Base-by-base conservation (phyloP, 1,140 invertebrate species). In the Brachionus paranguensis region DNA sequence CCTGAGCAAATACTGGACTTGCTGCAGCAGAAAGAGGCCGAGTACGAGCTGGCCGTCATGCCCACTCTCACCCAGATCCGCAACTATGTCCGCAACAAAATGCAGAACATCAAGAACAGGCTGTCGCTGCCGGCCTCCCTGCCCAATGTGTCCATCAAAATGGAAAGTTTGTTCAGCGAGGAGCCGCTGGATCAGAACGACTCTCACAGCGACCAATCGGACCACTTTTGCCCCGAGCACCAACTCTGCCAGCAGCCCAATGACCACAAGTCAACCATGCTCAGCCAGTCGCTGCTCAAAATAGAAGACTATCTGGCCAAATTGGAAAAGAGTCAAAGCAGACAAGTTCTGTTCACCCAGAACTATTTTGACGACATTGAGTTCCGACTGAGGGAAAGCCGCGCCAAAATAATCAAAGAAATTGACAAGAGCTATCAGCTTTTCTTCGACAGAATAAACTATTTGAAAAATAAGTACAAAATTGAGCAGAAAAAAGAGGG, bases 311-410 rank as follows among this genome's bases (percentile, higher is more conserved):
- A 47, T n/a, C 20, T 72, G 17, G 0, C 41, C 17, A 72, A 72
- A 24, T 41, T 72, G 41, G 17, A 72, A 43, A 43, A 72, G 43
- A 24, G 37, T 24, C 68, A 72, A 8, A 43, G 17, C 37, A 72
- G 37, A 72, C 68, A 72, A 72, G 17, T 5, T 10, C 0, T 43
- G n/a, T 72, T 72, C 41, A 72, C 68, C 3, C 14, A 72, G 8
- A 72, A 72, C 29, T 72, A 72, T 72, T 72, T 72, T 47, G 68
- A 72, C 0, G 68, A 72, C 10, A 72, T 72, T 24, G 68, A 72
- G 41, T n/a, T 10, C 0, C 12, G 68, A 3, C 37, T 72, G 12
- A 72, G 43, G 17, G 68, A 72, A 20, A 72, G 41, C 11, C 12
- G 37, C 0, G 20, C 2, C 37, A 72, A 72, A 20, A 20, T 72